Conservation (phyloP, 2,888 invertebrate species). For the Acleris cristana region DNA sequence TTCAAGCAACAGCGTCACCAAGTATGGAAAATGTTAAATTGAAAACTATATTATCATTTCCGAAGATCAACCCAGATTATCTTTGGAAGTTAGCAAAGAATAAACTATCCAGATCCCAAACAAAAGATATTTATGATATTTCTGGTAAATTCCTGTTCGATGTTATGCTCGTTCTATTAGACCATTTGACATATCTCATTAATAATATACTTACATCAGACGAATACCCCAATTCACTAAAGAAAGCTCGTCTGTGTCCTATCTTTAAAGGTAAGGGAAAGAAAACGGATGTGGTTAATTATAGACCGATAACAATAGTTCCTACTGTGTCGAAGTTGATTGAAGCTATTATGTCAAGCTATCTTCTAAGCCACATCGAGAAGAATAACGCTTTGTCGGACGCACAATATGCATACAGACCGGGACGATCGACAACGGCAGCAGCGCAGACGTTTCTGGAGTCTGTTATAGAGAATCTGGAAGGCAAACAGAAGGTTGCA, state of each 20-base stretch:
- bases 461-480: too few species aligned
- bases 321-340: not conserved
- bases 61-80: not conserved
- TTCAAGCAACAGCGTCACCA: not conserved
- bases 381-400: not conserved
- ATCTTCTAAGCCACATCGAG: not conserved
- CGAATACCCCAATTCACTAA: not conserved
- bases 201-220: not conserved
- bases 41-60: not conserved
- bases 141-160: not conserved
- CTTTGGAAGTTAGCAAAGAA: slow-evolving; percentile 1
- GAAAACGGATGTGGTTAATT: not conserved
- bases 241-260: not conserved
- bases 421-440: too few species aligned
- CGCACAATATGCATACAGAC: too few species aligned
- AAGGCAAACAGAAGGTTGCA: not conserved
- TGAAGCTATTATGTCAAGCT: not conserved
- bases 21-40: not conserved
- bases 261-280: slow-evolving; percentile 11
- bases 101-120: not conserved
- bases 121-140: slow-evolving; percentile 2
- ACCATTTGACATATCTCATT: not conserved
- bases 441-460: too few species aligned
- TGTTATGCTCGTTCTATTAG: not conserved
- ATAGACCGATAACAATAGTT: slow-evolving; percentile 8